These are phyloP conservation scores for Poecilia velifera DNA, from an alignment of 2,797 vertebrate species.

Conservation along the genomic window DNA sequence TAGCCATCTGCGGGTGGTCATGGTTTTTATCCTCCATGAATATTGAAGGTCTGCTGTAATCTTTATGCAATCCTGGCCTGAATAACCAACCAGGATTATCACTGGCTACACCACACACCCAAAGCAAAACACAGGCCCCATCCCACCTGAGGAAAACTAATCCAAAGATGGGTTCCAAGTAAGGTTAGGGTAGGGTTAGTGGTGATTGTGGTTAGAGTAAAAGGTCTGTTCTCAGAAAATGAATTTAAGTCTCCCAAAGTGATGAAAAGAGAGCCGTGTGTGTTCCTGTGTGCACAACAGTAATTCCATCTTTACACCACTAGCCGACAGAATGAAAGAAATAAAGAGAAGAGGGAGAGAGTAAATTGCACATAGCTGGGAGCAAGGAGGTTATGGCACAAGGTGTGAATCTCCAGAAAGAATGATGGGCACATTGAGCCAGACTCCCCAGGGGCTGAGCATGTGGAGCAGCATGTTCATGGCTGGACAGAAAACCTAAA, in stretches of 20 bases:
- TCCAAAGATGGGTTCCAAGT: background rate
- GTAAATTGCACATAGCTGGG: conserved; percentile 48
- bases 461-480: conserved; percentile 53
- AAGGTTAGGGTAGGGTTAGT: background rate
- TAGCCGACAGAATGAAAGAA: conserved; percentile 14
- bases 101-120: background rate
- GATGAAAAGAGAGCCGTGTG: conserved; percentile 3
- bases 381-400: conserved; percentile 53
- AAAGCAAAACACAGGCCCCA: background rate
- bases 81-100: background rate
- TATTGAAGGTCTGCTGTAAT: background rate
- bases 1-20: background rate
- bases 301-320: conserved; percentile 8
- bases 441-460: conserved; percentile 55
- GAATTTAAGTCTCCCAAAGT: conserved; percentile 3
- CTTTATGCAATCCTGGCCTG: background rate
- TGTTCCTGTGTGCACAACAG: background rate
- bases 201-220: background rate
- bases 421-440: conserved; percentile 61
- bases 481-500: conserved; percentile 66
- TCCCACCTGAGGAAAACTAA: background rate
- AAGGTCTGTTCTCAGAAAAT: background rate
- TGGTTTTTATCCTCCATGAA: background rate
- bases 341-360: conserved; percentile 26
- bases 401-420: conserved; percentile 58